Percentiles rank a stretch among this genome's conserved stretches.
phyloP scores from a whole-genome alignment of 1,140 invertebrate genomes.

The Drosophila kepulauana region DNA sequence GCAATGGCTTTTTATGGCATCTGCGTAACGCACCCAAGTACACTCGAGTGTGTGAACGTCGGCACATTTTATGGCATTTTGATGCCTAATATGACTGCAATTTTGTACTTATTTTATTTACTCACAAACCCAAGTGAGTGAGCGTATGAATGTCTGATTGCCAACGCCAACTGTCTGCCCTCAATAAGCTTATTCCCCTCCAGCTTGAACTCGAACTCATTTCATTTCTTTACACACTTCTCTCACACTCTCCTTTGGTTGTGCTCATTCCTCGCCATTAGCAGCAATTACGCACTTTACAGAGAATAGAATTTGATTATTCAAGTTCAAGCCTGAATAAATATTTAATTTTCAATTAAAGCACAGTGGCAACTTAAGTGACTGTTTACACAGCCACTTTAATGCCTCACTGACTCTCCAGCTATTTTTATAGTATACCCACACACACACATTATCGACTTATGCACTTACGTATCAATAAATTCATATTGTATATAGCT shows the following conservation, averaged over 20 bases:
- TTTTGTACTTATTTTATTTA: conserved; percentile 77
- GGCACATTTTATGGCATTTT: conserved; percentile 77
- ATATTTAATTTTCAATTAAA: conserved; percentile 47
- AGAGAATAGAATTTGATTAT: conserved; percentile 67
- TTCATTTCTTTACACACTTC: not conserved
- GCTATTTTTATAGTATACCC: conserved; percentile 11
- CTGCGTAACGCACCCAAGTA: conserved; percentile 52
- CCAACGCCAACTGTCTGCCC: not conserved
- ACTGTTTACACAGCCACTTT: conserved; percentile 40
- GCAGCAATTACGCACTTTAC: conserved; percentile 68
- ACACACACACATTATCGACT: conserved; percentile 31
- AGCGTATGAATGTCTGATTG: conserved; percentile 61
- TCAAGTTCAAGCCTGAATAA: conserved; percentile 36
- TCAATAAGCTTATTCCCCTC: conserved; percentile 32
- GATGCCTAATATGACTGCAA: conserved; percentile 74
- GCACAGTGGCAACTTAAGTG: conserved; percentile 9
- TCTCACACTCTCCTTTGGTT: not conserved
- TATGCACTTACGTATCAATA: conserved; percentile 28
- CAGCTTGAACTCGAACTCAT: too few species aligned
- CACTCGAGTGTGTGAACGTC: conserved; percentile 66
- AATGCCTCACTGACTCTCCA: conserved; percentile 10
- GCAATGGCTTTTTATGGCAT: conserved; percentile 64
- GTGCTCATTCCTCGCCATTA: conserved; percentile 46
- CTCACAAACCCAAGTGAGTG: conserved; percentile 13
- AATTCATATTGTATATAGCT: conserved; percentile 23